phyloP scores from a whole-genome alignment of 2,113 vertebrate species.

The Archocentrus centrarchus region DNA sequence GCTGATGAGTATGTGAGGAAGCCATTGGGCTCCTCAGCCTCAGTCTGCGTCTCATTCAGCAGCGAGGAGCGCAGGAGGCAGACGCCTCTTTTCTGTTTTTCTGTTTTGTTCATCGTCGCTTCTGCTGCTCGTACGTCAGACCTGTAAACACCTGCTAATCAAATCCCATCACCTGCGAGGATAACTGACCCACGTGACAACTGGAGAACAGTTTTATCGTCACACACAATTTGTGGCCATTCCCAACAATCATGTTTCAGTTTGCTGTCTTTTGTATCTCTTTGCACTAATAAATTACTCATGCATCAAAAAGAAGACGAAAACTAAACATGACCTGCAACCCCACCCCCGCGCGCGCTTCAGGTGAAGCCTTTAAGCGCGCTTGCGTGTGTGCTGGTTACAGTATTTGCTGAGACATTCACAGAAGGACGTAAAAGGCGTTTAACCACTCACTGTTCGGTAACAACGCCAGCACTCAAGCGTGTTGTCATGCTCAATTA shows the following conservation, averaged over 20 bases:
- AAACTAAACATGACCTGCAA: background rate
- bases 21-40: background rate
- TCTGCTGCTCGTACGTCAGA: background rate
- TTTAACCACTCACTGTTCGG: background rate
- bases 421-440: background rate
- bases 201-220: slow-evolving; percentile 11
- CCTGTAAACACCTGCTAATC: background rate
- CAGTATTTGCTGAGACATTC: slow-evolving; percentile 9
- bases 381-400: background rate
- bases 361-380: background rate
- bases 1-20: background rate
- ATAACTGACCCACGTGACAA: background rate
- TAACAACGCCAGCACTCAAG: background rate
- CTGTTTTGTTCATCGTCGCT: background rate
- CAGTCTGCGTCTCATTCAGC: background rate
- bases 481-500: slow-evolving; percentile 23
- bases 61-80: background rate
- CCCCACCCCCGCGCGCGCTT: background rate
- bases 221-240: background rate
- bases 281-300: background rate
- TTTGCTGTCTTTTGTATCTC: background rate
- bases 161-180: background rate
- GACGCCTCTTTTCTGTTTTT: background rate
- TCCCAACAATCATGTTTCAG: slow-evolving; percentile 24
- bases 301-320: background rate